These are phyloP conservation scores for Drosophila trapezifrons DNA, from an alignment of 1,140 invertebrate genomes.

Conservation along the genomic window DNA sequence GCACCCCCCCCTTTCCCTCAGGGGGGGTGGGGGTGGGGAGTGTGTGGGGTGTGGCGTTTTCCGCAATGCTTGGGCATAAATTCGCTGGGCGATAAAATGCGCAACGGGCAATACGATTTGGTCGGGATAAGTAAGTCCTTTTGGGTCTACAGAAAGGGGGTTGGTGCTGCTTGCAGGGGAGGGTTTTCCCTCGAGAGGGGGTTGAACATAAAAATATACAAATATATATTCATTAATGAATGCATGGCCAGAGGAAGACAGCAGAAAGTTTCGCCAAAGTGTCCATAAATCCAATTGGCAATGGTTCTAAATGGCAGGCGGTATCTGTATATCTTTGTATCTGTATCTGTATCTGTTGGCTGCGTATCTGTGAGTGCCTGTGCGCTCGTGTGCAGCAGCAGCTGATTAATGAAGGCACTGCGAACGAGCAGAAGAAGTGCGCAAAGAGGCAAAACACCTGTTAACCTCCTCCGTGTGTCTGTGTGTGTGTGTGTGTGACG, in stretches of 20 bases:
- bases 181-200: conserved; percentile 1
- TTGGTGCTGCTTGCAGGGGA: background rate
- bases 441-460: conserved; percentile 73
- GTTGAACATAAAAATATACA: conserved; percentile 44
- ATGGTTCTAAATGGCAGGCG: conserved; percentile 29
- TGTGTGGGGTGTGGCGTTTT: conserved; percentile 64
- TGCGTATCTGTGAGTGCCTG: conserved; percentile 19
- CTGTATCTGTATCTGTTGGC: conserved; percentile 13
- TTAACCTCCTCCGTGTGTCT: conserved; percentile 53
- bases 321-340: conserved; percentile 18
- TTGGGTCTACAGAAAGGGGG: conserved; percentile 14
- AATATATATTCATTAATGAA: conserved; percentile 47
- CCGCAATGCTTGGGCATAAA: conserved; percentile 69
- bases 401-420: conserved; percentile 43
- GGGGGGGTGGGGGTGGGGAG: background rate
- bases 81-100: conserved; percentile 70
- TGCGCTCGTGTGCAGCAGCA: conserved; percentile 14
- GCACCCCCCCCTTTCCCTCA: conserved; percentile 2
- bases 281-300: conserved; percentile 53
- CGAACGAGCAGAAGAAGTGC: conserved; percentile 43
- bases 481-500: conserved; percentile 9
- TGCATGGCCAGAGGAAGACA: conserved; percentile 14
- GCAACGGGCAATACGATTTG: conserved; percentile 52
- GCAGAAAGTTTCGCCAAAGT: conserved; percentile 23
- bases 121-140: conserved; percentile 47